Evolutionary conservation across 1,140 invertebrate genomes (phyloP).

Genomic region (Neodiprion fabricii): DNA sequence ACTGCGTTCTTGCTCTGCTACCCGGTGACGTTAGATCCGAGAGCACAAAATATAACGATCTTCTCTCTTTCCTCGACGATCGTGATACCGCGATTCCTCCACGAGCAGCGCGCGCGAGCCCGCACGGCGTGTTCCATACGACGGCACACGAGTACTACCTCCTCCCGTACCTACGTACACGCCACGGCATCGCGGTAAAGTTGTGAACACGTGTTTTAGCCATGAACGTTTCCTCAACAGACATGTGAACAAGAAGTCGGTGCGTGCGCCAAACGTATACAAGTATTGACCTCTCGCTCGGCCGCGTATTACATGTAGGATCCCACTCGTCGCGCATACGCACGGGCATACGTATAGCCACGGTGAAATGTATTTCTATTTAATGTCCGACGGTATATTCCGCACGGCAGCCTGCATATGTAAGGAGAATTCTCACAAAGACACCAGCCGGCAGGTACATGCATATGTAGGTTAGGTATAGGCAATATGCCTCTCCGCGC

Average conservation of each 20-base stretch:
- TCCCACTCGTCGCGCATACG: neutral
- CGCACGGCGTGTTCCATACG: constrained; percentile 27
- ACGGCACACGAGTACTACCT: constrained; percentile 27
- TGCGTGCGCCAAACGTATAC: constrained; percentile 46
- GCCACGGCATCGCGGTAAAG: constrained; percentile 33
- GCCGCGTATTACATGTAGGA: neutral
- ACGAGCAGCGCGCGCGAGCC: constrained; percentile 20
- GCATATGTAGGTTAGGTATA: neutral
- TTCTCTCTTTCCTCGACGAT: neutral
- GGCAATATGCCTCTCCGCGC: neutral
- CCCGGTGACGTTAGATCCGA: neutral
- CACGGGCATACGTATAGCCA: neutral
- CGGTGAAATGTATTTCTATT: too few relatives aligned
- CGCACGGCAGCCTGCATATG: neutral
- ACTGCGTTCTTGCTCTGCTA: neutral
- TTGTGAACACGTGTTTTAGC: constrained; percentile 40
- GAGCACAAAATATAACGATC: neutral
- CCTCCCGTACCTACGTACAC: constrained; percentile 22
- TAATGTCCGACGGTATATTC: neutral
- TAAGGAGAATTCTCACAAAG: constrained; percentile 6
- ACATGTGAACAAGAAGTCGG: constrained; percentile 44
- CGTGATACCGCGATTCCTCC: constrained; percentile 27
- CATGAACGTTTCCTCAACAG: constrained; percentile 41
- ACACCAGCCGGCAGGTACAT: neutral
- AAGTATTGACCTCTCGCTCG: constrained; percentile 23